Conservation (phyloP, 2,113 vertebrate species). For the Lophura nycthemera region DNA sequence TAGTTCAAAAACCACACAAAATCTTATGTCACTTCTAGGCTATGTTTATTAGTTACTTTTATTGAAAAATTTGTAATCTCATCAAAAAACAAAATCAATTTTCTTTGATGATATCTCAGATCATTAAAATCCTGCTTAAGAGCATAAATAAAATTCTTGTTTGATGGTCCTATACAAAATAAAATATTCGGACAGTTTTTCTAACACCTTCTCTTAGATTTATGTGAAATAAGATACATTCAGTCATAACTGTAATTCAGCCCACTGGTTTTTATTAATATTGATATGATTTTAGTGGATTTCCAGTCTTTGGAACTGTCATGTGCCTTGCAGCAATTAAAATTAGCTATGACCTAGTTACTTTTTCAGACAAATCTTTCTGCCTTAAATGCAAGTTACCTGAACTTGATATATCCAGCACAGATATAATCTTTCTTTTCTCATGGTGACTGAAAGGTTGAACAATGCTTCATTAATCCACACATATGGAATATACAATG, state of each 20-base stretch:
- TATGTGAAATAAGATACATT: background rate
- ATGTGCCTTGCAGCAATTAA: background rate
- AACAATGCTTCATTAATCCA: background rate
- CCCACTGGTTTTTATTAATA: background rate
- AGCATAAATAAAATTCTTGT: background rate
- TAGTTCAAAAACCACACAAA: background rate
- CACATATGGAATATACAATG: fast-evolving
- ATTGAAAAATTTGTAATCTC: background rate
- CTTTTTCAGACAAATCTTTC: background rate
- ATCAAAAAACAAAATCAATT: background rate
- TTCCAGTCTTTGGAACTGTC: background rate
- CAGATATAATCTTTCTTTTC: background rate
- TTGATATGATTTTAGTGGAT: background rate
- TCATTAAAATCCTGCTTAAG: background rate
- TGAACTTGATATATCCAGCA: background rate
- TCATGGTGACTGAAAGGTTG: background rate
- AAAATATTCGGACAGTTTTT: background rate
- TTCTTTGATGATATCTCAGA: background rate
- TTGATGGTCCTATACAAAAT: background rate
- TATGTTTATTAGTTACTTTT: background rate
- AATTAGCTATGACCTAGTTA: background rate
- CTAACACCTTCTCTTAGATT: fast-evolving
- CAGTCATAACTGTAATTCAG: background rate
- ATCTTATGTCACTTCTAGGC: background rate
- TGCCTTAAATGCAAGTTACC: background rate